A percentile compares a stretch with the other conserved stretches of the same genome.
These are phyloP conservation scores for Cromileptes altivelis DNA, from an alignment of 2,113 vertebrate species.

Conservation along the genomic window DNA sequence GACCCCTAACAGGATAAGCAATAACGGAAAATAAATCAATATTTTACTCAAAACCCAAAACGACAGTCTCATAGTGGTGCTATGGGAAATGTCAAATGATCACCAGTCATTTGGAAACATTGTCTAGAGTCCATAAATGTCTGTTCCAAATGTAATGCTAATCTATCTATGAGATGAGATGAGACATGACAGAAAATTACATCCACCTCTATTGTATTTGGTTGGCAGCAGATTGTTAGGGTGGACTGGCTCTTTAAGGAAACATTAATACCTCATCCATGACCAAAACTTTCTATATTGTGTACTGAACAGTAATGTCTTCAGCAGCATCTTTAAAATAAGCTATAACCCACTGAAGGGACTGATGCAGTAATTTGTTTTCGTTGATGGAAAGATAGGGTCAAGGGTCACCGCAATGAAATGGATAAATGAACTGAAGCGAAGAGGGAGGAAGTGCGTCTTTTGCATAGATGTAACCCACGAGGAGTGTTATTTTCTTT, in stretches of 20 bases:
- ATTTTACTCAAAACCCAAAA: no score
- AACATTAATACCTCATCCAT: no score
- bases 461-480: background rate
- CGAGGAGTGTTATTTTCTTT: background rate
- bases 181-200: no score
- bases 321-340: no score
- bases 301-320: no score
- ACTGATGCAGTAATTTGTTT: background rate
- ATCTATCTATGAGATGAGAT: no score
- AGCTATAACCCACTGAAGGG: background rate
- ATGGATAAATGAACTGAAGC: background rate
- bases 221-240: no score
- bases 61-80: background rate
- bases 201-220: no score
- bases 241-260: no score
- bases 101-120: background rate
- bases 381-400: background rate
- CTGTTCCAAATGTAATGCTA: background rate
- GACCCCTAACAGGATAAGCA: no score
- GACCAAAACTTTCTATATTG: no score
- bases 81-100: background rate
- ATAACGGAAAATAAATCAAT: no score
- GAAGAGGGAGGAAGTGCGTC: background rate
- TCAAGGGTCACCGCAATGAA: background rate
- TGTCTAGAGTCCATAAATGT: background rate